phyloP scores from a whole-genome alignment of 2,113 vertebrate species.

The Hippoglossus stenolepis region DNA sequence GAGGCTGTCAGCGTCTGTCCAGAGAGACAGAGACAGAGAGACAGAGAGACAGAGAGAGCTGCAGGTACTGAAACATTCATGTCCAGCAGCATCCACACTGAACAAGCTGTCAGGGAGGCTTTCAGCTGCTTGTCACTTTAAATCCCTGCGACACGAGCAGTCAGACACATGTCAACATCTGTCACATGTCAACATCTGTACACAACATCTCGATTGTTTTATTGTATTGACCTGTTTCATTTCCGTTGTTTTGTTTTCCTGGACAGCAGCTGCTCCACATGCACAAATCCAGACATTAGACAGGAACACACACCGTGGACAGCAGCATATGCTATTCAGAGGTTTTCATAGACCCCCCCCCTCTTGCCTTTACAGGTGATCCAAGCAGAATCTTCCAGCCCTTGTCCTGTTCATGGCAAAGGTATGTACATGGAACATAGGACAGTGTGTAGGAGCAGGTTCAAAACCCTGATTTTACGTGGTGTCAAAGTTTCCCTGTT shows the following conservation, averaged over 20 bases:
- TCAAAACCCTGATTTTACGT: too few species aligned
- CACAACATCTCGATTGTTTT: too few species aligned
- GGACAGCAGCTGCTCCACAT: too few species aligned
- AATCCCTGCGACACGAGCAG: too few species aligned
- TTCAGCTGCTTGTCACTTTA: too few species aligned
- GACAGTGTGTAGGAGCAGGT: background rate
- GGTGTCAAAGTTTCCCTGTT: background rate
- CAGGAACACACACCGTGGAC: background rate
- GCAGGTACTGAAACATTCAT: conserved; percentile 55
- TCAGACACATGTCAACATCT: too few species aligned
- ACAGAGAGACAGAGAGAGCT: background rate
- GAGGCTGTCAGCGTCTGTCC: background rate
- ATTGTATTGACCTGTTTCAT: too few species aligned
- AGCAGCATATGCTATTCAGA: too few species aligned
- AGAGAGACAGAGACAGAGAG: too few species aligned
- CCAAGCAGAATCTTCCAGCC: background rate
- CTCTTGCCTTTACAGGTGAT: background rate
- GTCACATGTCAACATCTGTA: too few species aligned
- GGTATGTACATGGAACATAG: conserved; percentile 41
- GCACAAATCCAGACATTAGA: background rate
- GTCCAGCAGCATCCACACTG: background rate
- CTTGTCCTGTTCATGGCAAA: conserved; percentile 44
- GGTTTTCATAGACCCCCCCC: background rate
- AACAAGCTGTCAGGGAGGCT: background rate
- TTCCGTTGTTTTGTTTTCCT: too few species aligned